phyloP scores from a whole-genome alignment of 2,113 vertebrate species.

The Pholis gunnellus region DNA sequence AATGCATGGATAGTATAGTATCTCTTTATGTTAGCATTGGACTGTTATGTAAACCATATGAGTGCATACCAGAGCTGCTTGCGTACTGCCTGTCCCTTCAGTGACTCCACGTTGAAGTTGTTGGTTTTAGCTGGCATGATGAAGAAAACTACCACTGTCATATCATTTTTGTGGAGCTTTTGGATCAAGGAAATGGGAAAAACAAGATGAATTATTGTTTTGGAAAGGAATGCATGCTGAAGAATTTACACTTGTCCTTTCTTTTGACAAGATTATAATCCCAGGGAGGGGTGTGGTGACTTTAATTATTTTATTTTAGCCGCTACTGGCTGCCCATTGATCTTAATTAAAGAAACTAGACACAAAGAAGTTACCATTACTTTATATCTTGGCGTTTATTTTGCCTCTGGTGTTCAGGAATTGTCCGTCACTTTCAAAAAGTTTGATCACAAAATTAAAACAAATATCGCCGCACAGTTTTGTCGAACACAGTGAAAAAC shows the following conservation, averaged over 20 bases:
- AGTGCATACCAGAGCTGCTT: constrained; percentile 93
- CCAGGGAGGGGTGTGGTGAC: too few species aligned
- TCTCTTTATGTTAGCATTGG: neutral
- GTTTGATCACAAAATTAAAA: too few species aligned
- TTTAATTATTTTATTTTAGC: too few species aligned
- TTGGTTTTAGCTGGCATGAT: constrained; percentile 99
- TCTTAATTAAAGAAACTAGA: too few species aligned
- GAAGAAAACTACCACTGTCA: constrained; percentile 96
- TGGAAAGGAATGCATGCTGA: neutral
- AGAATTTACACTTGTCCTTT: neutral
- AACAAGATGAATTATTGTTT: neutral
- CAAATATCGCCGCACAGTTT: too few species aligned
- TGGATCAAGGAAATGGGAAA: neutral
- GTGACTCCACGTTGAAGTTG: constrained; percentile 97
- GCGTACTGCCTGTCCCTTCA: constrained; percentile 96
- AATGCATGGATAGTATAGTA: neutral
- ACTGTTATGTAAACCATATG: neutral
- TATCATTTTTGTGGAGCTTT: constrained; percentile 93
- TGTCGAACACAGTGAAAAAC: too few species aligned
- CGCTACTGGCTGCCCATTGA: too few species aligned
- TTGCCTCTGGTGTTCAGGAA: too few species aligned
- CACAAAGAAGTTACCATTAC: too few species aligned
- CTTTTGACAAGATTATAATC: too few species aligned
- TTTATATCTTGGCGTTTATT: too few species aligned
- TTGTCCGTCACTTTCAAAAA: too few species aligned